Base-by-base conservation (phyloP, 2,113 vertebrate species). In the Entosphenus tridentatus region DNA sequence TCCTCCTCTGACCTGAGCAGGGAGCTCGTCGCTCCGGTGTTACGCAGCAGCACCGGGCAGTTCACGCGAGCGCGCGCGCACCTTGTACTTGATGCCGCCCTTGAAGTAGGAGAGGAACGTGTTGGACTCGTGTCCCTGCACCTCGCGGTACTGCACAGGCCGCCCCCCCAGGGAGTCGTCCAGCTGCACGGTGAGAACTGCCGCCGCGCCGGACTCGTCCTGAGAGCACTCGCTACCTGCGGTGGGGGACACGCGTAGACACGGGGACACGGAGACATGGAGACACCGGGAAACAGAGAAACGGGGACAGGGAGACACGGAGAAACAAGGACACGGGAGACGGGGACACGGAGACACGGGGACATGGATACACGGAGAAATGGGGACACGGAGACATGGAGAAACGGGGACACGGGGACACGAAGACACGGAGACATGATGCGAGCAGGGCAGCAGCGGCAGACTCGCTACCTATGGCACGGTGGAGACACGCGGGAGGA, bases 31-130 rank as follows among this genome's bases (percentile, higher is more conserved):
- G 39, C 39, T 39, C 39, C 39, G 5, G 1, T 39, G 39, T 39
- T 39, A 39, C 39, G 39, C 39, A 39, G 39, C 39, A 7, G 39
- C 39, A 39, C 6, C 39, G 39, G 39, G 39, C 39, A 5, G 39
- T 39, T 39, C 39, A 39, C 6, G 39, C 39, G 39, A 65, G 8
- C 9, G 21, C 10, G 10, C 10, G 71, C 75, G 74, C 56, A 93
- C 87, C 86, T 87, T 87, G 79, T 89, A 92, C 77, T 84, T 88
- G 76, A 95, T 71, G 9, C 87, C 85, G 0, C 57, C 73, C 2
- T 87, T 86, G 71, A 93, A 95, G n/a, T 87, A 84, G 5, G 69
- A 73, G 88, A 91, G 88, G 80, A 92, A 91, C 75, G 81, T 76
- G 0, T 80, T 76, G 0, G 83, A 81, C 78, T 95, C 86, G 0